A percentile compares a stretch with the other conserved stretches of the same genome.
Evolutionary conservation across 2,797 vertebrate species (phyloP).

Genomic region (Sebastes paucispinis): DNA sequence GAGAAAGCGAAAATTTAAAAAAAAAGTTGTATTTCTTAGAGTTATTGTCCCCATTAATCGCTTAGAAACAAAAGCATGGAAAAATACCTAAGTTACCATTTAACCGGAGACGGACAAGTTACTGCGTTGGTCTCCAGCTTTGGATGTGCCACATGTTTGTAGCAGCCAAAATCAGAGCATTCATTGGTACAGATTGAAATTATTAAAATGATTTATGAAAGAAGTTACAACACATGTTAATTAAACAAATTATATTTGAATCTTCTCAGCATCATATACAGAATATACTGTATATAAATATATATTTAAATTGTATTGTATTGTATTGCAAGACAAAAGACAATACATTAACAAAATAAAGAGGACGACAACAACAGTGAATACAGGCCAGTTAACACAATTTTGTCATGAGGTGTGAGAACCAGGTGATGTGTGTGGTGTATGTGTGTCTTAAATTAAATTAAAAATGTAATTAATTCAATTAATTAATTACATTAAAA

Average conservation of each 20-base stretch:
- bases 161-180: neutral
- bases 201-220: neutral
- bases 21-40: neutral
- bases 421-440: too few relatives aligned
- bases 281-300: too few relatives aligned
- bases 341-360: too few relatives aligned
- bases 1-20: rapidly evolving
- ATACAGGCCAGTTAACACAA: too few relatives aligned
- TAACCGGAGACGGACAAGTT: neutral
- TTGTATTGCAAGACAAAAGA: too few relatives aligned
- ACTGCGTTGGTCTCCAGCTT: neutral
- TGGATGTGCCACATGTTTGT: neutral
- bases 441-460: too few relatives aligned
- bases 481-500: too few relatives aligned
- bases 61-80: neutral
- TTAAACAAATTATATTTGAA: neutral
- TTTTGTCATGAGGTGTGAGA: too few relatives aligned
- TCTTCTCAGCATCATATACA: too few relatives aligned
- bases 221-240: neutral
- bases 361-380: too few relatives aligned
- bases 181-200: neutral
- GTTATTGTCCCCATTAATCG: neutral
- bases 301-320: too few relatives aligned
- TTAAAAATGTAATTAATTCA: too few relatives aligned
- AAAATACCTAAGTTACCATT: neutral